phyloP scores from a whole-genome alignment of 1,140 invertebrate genomes.

The Glomeris maerens region DNA sequence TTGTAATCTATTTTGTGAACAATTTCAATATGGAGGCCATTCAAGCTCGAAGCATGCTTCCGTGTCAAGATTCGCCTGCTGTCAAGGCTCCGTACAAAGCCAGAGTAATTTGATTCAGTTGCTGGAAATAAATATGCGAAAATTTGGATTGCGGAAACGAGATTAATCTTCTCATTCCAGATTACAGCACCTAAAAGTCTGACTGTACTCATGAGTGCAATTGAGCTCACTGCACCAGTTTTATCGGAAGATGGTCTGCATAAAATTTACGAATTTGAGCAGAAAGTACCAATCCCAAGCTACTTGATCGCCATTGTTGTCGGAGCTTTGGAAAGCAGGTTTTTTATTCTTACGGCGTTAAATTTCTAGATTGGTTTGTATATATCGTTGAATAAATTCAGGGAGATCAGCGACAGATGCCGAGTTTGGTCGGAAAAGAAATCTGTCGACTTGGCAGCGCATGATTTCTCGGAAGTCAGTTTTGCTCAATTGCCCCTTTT shows the following conservation, averaged over 20 bases:
- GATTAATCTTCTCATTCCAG: constrained; percentile 30
- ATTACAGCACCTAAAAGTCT: constrained; percentile 57
- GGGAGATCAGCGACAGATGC: constrained; percentile 58
- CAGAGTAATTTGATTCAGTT: constrained; percentile 39
- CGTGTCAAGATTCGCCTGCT: constrained; percentile 87
- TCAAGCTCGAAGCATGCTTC: constrained; percentile 69
- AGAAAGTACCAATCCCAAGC: constrained; percentile 54
- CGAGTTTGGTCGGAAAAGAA: constrained; percentile 80
- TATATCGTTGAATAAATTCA: constrained; percentile 22
- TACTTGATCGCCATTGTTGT: constrained; percentile 70
- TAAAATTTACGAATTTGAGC: constrained; percentile 48
- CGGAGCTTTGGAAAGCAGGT: constrained; percentile 56
- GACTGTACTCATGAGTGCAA: constrained; percentile 78
- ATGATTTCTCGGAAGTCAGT: constrained; percentile 63
- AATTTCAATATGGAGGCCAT: too few relatives aligned
- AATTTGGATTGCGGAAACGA: too few relatives aligned
- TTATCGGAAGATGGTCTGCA: constrained; percentile 16
- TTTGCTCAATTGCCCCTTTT: background rate
- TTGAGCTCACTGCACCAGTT: constrained; percentile 32
- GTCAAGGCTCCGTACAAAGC: constrained; percentile 78
- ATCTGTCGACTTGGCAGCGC: constrained; percentile 64
- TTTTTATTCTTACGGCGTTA: background rate
- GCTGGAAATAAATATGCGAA: constrained; percentile 5
- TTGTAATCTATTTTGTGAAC: too few relatives aligned
- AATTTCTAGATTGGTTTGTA: background rate